Conservation (phyloP, 2,888 invertebrate genomes). For the Entomobrya multifasciata region DNA sequence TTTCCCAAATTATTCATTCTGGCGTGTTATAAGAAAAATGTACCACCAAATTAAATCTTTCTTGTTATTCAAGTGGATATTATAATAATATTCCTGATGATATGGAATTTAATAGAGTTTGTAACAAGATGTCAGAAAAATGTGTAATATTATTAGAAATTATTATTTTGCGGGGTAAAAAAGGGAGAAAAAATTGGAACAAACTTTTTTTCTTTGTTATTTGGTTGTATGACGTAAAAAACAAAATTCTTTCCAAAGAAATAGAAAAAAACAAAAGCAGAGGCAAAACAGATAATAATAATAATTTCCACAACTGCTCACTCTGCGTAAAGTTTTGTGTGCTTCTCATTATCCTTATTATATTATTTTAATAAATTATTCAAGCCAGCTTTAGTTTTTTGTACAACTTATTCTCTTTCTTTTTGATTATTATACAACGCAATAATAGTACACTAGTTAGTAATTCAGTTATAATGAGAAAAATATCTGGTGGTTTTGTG, state of each 20-base stretch:
- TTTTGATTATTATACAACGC: neutral
- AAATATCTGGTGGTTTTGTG: slow-evolving; percentile 38
- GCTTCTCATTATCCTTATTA: no score
- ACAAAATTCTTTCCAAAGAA: neutral
- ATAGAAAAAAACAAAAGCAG: no score
- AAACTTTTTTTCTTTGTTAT: slow-evolving; percentile 43
- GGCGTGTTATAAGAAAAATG: no score
- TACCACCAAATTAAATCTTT: no score
- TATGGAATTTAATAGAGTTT: slow-evolving; percentile 59
- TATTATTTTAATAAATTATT: slow-evolving; percentile 66
- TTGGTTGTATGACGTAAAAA: neutral
- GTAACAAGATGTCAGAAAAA: slow-evolving; percentile 70
- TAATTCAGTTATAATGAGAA: slow-evolving; percentile 64
- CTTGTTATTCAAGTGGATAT: no score
- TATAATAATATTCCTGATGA: neutral
- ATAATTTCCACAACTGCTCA: slow-evolving; percentile 37
- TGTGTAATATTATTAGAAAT: slow-evolving; percentile 42
- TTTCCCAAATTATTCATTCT: slow-evolving; percentile 37
- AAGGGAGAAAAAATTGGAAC: slow-evolving; percentile 38
- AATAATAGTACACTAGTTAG: slow-evolving; percentile 16
- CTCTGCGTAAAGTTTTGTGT: neutral
- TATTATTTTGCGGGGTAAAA: slow-evolving; percentile 56
- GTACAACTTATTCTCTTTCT: no score
- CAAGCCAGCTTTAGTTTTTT: neutral
- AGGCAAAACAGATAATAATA: neutral